phyloP scores from a whole-genome alignment of 2,113 vertebrate species.

The Trogon surrucura region DNA sequence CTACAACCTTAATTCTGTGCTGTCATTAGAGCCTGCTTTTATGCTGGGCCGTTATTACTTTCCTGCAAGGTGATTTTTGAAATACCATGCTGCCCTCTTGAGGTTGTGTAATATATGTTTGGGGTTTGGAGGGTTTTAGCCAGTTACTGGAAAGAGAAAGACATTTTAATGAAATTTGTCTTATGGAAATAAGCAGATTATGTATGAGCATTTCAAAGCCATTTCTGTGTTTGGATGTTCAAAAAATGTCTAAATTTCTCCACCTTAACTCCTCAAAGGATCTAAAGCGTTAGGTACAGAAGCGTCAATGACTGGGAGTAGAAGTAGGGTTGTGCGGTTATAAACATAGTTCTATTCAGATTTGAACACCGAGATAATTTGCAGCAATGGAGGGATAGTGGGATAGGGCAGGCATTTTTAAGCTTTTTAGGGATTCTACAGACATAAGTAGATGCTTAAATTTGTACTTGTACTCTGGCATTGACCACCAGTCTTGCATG shows the following conservation, averaged over 20 bases:
- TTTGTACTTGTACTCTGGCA: background rate
- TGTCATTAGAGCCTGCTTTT: background rate
- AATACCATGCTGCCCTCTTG: constrained; percentile 66
- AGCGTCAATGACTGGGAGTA: background rate
- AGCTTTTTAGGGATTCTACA: too few species aligned
- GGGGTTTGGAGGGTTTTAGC: background rate
- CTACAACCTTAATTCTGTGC: background rate
- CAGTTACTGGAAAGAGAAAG: background rate
- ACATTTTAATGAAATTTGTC: background rate
- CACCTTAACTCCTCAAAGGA: background rate
- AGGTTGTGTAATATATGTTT: background rate
- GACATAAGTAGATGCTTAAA: too few species aligned
- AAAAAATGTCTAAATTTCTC: background rate
- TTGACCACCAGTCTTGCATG: background rate
- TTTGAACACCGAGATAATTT: background rate
- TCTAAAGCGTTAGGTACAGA: background rate
- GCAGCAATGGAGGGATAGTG: background rate
- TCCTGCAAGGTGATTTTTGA: background rate
- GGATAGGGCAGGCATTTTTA: too few species aligned
- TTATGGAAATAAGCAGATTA: background rate
- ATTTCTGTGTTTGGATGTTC: background rate
- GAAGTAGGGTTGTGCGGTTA: background rate
- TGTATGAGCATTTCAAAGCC: background rate
- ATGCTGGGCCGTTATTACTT: background rate
- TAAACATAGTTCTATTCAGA: background rate